Evolutionary conservation across 2,888 invertebrate genomes (phyloP).

Genomic region (Nasonia oneida): DNA sequence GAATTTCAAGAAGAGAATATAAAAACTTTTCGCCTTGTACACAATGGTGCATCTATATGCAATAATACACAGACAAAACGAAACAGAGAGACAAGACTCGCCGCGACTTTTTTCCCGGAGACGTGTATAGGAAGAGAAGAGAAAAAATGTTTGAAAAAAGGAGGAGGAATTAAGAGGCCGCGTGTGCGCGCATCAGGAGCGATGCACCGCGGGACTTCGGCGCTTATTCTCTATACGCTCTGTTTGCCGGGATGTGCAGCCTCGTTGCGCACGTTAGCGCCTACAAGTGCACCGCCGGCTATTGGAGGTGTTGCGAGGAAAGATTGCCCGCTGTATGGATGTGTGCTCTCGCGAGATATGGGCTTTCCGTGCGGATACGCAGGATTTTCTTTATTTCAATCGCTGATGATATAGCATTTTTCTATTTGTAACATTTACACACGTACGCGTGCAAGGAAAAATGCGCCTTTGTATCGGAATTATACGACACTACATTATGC

Average conservation of each 20-base stretch:
- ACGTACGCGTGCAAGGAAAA: not conserved
- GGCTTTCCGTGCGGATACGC: too few relatives aligned
- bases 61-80: too few relatives aligned
- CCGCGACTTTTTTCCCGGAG: not conserved
- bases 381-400: too few relatives aligned
- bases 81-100: too few relatives aligned
- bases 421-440: too few relatives aligned
- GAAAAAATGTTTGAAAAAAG: not conserved
- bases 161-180: not conserved
- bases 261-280: conserved; percentile 24
- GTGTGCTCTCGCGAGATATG: too few relatives aligned
- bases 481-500: not conserved
- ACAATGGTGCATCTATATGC: too few relatives aligned
- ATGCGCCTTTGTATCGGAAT: not conserved
- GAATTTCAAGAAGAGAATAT: too few relatives aligned
- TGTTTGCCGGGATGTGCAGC: not conserved
- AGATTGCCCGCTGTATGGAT: not conserved
- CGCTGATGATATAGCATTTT: too few relatives aligned
- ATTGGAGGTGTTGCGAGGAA: not conserved
- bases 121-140: not conserved
- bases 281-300: not conserved
- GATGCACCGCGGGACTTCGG: conserved; percentile 5
- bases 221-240: conserved; percentile 13
- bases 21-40: not conserved
- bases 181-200: not conserved